These are phyloP conservation scores for Caerostris extrusa DNA, from an alignment of 1,140 invertebrate genomes.

Conservation along the genomic window DNA sequence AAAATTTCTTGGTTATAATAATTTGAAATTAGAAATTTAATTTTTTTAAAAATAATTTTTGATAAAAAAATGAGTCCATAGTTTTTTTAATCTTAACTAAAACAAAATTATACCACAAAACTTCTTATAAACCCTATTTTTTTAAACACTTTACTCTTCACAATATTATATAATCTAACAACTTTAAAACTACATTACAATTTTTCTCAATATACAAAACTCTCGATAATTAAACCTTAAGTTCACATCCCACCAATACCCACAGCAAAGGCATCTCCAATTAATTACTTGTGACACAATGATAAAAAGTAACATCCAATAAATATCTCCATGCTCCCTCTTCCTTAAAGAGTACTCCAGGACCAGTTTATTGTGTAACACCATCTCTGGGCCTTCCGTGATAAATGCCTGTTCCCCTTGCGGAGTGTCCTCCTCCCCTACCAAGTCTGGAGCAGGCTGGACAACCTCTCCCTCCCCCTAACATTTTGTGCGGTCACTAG, in stretches of 20 bases:
- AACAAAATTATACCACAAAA: too few relatives aligned
- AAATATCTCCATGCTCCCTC: neutral
- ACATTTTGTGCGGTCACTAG: slow-evolving; percentile 75
- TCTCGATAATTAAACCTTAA: neutral
- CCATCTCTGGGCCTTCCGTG: slow-evolving; percentile 52
- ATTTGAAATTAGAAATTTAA: too few relatives aligned
- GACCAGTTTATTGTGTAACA: slow-evolving; percentile 73
- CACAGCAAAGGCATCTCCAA: neutral
- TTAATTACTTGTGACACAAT: neutral
- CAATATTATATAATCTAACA: too few relatives aligned
- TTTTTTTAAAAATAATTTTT: too few relatives aligned
- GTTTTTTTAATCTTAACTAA: too few relatives aligned
- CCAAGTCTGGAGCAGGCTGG: neutral
- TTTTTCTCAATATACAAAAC: too few relatives aligned
- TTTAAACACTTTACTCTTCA: too few relatives aligned
- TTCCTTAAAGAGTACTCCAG: slow-evolving; percentile 37
- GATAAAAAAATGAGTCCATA: too few relatives aligned
- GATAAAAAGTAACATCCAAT: neutral
- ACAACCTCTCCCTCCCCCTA: slow-evolving; percentile 22
- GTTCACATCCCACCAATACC: neutral
- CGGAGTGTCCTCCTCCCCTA: neutral
- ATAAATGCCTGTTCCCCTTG: slow-evolving; percentile 62
- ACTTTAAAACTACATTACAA: too few relatives aligned
- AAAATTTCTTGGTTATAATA: too few relatives aligned
- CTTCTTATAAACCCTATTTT: too few relatives aligned